Evolutionary conservation across 1,140 invertebrate genomes (phyloP), one percentile per base, ranked within the genome.

Genomic region (Aporrectodea caliginosa): DNA sequence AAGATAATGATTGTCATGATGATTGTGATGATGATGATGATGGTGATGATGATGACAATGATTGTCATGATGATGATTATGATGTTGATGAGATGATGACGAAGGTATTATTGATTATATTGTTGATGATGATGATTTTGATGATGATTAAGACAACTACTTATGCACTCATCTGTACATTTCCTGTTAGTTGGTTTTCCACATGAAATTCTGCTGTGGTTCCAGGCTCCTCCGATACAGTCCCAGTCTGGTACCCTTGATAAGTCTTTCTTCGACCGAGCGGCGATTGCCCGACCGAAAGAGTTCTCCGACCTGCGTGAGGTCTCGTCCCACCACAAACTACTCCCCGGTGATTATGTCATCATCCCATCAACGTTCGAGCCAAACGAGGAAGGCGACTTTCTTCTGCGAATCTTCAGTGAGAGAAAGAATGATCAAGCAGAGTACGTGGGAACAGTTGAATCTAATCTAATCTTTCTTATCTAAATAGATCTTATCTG

Each of bases 331-430:
- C 78, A 79, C 43, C 73, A 79, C 43, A 43, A 31, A 68, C 78
- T 79, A 2, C 78, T 73, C 35, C 78, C 78, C 14, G 78, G 98
- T 12, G 92, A 92, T 1, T 99, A 99, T 89, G 94, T 95, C 82
- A 97, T 99, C 83, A 93, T 99, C 72, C 98, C 98, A 1, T 98
- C 96, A n/a, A 99, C 98, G 12, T 99, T 98, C 88, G 97, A 99
- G 83, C 94, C 96, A 0, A 93, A 97, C 83, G 93, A 98, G 83
- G 95, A 98, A 86, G 98, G 95, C 77, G 95, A 99, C 88, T 99
- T 98, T 89, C 90, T 99, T 75, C 88, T 99, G 16, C 90, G 98
- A 84, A 93, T 99, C 68, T 99, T 98, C 91, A 96, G 95, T 82
- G 97, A 98, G 90, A 94, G 96, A 84, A 83, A 84, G 22, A 85